Percentiles rank a stretch among this genome's conserved stretches.
phyloP scores from a whole-genome alignment of 2,113 vertebrate species.

The Grallaria varia region DNA sequence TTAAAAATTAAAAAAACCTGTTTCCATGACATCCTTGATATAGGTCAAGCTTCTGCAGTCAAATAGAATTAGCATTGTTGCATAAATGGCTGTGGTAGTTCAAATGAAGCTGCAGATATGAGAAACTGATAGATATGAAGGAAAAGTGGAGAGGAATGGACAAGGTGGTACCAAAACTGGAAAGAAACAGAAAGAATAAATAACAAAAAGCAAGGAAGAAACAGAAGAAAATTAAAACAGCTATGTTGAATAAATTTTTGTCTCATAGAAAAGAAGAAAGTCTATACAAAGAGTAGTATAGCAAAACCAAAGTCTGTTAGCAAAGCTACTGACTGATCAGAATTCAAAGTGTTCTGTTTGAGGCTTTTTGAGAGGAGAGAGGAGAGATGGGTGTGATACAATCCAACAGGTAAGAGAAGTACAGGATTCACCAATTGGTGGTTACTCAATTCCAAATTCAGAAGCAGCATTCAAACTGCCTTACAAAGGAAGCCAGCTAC shows the following conservation, averaged over 20 bases:
- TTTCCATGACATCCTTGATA: background rate
- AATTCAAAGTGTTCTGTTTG: background rate
- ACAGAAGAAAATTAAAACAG: background rate
- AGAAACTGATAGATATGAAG: background rate
- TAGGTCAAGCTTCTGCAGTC: background rate
- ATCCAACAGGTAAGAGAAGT: background rate
- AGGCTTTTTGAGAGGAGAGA: fast-evolving
- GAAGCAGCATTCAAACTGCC: background rate
- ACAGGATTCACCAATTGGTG: background rate
- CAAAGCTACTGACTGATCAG: background rate
- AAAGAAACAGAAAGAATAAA: background rate
- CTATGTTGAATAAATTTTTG: background rate
- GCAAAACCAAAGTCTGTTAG: background rate
- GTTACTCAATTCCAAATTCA: background rate
- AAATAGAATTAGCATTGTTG: background rate
- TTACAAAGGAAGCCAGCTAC: background rate
- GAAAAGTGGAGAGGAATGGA: background rate
- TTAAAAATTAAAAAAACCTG: background rate
- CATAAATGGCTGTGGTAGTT: background rate
- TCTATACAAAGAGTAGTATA: background rate
- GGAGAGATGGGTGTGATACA: fast-evolving
- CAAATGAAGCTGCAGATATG: background rate
- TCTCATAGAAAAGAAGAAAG: background rate
- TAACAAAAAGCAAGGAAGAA: background rate
- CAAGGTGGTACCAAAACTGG: background rate